Evolutionary conservation across 1,140 invertebrate species (phyloP).

Genomic region (Papilio helenus): DNA sequence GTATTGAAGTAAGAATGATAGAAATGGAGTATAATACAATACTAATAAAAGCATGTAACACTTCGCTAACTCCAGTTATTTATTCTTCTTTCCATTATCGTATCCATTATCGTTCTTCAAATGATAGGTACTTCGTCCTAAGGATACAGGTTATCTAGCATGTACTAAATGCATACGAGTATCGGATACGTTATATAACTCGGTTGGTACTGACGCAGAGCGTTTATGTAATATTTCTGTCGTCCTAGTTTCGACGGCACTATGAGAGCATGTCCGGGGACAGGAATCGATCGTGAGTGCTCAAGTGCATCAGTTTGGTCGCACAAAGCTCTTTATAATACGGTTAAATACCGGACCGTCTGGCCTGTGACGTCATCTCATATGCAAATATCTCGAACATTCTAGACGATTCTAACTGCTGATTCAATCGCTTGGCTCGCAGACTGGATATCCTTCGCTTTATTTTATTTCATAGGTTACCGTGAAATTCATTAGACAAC

Average conservation of each 20-base stretch:
- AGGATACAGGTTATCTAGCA: not conserved
- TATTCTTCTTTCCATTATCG: too few species aligned
- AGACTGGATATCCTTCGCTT: too few species aligned
- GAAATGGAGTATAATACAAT: too few species aligned
- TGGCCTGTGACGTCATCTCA: constrained; percentile 53
- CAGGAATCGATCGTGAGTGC: constrained; percentile 33
- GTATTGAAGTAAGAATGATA: too few species aligned
- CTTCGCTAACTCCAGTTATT: too few species aligned
- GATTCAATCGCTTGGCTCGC: constrained; percentile 43
- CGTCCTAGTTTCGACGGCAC: constrained; percentile 36
- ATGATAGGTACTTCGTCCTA: not conserved
- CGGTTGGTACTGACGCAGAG: constrained; percentile 27
- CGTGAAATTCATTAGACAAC: too few species aligned
- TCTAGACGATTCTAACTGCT: constrained; percentile 54
- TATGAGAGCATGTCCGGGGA: constrained; percentile 28
- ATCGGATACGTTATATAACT: constrained; percentile 28
- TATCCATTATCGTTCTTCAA: too few species aligned
- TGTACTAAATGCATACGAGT: constrained; percentile 26
- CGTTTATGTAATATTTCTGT: constrained; percentile 40
- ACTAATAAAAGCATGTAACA: too few species aligned
- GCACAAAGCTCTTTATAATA: constrained; percentile 36
- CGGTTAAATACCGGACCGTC: constrained; percentile 49
- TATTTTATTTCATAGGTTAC: too few species aligned
- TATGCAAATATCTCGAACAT: constrained; percentile 67
- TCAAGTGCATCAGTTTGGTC: constrained; percentile 34